Evolutionary conservation across 2,888 invertebrate species (phyloP).

Genomic region (Leptinotarsa rubiginosa): DNA sequence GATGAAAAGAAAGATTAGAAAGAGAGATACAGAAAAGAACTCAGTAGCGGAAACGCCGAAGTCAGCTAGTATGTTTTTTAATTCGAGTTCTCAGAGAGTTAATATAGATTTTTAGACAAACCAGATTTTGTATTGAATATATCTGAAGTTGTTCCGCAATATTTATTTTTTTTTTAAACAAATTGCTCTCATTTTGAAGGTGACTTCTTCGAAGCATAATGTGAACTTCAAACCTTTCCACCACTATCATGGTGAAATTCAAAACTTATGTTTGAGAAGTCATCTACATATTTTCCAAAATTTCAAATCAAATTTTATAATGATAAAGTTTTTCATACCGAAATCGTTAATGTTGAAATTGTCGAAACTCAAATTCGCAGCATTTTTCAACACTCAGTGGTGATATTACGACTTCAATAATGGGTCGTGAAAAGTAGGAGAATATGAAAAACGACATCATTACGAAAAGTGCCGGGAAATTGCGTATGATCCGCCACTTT

Average conservation of each 20-base stretch:
- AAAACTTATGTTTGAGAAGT: no score
- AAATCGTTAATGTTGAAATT: no score
- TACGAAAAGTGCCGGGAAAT: constrained; percentile 56
- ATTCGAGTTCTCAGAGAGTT: not conserved
- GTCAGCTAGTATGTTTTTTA: not conserved
- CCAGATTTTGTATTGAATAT: not conserved
- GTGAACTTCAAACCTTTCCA: no score
- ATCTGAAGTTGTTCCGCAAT: not conserved
- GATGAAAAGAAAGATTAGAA: no score
- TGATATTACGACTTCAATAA: constrained; percentile 8
- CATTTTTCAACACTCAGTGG: no score
- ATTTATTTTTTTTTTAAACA: not conserved
- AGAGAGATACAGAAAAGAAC: not conserved
- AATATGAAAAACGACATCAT: constrained; percentile 57
- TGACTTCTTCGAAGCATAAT: no score
- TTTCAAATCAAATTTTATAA: no score
- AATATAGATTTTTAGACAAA: not conserved
- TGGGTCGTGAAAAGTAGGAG: constrained; percentile 5
- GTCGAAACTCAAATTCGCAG: no score
- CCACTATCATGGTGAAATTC: no score
- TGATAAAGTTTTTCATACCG: no score
- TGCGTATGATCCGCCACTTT: constrained; percentile 54
- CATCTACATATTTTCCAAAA: no score
- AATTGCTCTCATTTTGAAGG: no score
- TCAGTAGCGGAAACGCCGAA: not conserved